Conservation (phyloP, 2,888 invertebrate species). For the Mesorhabditis spiculigera region DNA sequence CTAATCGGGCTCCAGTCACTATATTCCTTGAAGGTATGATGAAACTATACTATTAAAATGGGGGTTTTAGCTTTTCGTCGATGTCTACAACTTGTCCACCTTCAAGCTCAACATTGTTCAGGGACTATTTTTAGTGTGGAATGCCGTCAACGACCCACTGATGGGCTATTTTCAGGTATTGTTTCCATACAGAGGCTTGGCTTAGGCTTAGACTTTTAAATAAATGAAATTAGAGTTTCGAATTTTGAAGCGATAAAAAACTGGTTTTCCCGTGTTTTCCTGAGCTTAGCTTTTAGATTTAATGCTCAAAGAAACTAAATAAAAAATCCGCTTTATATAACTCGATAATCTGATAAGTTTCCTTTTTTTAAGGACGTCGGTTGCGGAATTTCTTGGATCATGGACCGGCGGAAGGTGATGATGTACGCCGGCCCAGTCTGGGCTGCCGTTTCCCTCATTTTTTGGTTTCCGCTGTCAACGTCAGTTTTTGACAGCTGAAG, state of each 20-base stretch:
- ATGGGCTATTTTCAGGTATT: constrained; percentile 41
- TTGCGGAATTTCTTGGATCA: constrained; percentile 44
- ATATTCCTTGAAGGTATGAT: too few species aligned
- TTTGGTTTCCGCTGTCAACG: constrained; percentile 60
- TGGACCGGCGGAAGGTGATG: constrained; percentile 51
- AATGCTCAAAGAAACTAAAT: too few species aligned
- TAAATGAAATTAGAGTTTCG: too few species aligned
- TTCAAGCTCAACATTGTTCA: constrained; percentile 33
- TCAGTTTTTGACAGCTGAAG: constrained; percentile 19
- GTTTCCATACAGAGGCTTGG: not conserved
- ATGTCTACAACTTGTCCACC: constrained; percentile 32
- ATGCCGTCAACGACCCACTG: constrained; percentile 42
- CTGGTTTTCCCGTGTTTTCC: too few species aligned
- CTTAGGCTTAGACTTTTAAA: too few species aligned
- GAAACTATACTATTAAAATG: too few species aligned
- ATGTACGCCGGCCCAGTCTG: constrained; percentile 60
- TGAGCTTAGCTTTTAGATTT: too few species aligned
- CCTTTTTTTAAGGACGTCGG: constrained; percentile 34
- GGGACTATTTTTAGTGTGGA: constrained; percentile 38
- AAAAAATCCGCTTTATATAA: too few species aligned
- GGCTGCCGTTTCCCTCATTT: constrained; percentile 58
- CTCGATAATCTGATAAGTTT: too few species aligned
- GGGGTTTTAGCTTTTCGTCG: constrained; percentile 37
- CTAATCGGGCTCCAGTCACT: not conserved
- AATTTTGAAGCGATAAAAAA: too few species aligned